These are phyloP conservation scores for Melanostoma mellinum DNA, from an alignment of 2,888 invertebrate species.

Conservation along the genomic window DNA sequence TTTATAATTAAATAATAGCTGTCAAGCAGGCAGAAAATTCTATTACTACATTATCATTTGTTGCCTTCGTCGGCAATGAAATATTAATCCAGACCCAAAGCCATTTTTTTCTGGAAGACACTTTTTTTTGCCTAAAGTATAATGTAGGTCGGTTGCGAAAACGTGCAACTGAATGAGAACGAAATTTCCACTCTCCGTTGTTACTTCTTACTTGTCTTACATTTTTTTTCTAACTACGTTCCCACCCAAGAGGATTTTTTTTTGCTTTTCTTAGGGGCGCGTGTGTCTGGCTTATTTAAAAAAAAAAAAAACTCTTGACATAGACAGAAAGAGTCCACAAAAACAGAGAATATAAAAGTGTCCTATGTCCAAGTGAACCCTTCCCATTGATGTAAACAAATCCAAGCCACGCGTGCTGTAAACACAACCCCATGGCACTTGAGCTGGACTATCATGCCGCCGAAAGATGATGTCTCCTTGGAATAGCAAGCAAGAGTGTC, in stretches of 20 bases:
- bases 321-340: background rate
- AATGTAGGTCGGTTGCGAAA: slow-evolving; percentile 44
- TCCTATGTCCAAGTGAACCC: slow-evolving; percentile 5
- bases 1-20: slow-evolving; percentile 4
- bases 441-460: slow-evolving; percentile 33
- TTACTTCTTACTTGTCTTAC: background rate
- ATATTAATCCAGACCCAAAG: slow-evolving; percentile 26
- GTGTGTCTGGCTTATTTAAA: slow-evolving; percentile 41
- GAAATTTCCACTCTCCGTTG: background rate
- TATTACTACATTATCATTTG: background rate
- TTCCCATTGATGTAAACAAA: slow-evolving; percentile 50
- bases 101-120: background rate
- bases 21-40: slow-evolving; percentile 1
- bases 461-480: slow-evolving; percentile 46
- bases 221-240: background rate
- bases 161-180: slow-evolving; percentile 33
- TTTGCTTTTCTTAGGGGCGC: slow-evolving; percentile 37
- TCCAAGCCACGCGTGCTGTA: slow-evolving; percentile 65
- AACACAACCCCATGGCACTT: slow-evolving; percentile 46
- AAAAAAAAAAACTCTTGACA: background rate
- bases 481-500: slow-evolving; percentile 13
- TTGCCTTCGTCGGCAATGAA: background rate
- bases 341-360: background rate
- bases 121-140: background rate
- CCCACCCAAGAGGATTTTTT: slow-evolving; percentile 30